Conservation (phyloP, 2,113 vertebrate genomes). For the Triplophysa siluroides region DNA sequence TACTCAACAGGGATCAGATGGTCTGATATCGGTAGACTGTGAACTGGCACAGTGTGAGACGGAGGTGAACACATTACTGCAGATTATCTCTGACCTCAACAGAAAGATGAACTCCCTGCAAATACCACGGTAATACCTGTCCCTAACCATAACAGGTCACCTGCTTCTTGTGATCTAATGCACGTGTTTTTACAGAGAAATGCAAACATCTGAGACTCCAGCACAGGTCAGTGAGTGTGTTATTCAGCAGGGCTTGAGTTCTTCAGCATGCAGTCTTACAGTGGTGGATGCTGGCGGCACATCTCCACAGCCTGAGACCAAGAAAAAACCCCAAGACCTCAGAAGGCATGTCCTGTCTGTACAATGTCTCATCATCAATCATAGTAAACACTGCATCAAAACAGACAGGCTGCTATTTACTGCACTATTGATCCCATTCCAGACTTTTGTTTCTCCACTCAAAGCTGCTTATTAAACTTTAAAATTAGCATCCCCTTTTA, state of each 20-base stretch:
- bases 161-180: background rate
- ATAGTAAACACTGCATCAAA: background rate
- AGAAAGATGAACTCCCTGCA: constrained; percentile 71
- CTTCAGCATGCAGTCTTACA: constrained; percentile 38
- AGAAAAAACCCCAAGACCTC: constrained; percentile 52
- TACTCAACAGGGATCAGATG: constrained; percentile 48
- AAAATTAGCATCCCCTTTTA: background rate
- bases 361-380: constrained; percentile 1
- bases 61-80: constrained; percentile 63
- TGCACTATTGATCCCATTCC: background rate
- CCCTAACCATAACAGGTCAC: background rate
- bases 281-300: constrained; percentile 47
- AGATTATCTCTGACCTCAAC: constrained; percentile 67
- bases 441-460: background rate
- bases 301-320: constrained; percentile 50
- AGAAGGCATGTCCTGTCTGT: constrained; percentile 30
- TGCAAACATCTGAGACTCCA: constrained; percentile 50
- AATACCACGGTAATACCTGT: constrained; percentile 65
- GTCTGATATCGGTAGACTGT: constrained; percentile 60
- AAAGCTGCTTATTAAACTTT: constrained; percentile 9
- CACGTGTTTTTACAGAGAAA: constrained; percentile 58
- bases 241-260: constrained; percentile 60
- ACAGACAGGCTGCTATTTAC: constrained; percentile 2
- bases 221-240: constrained; percentile 55
- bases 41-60: constrained; percentile 72